A percentile compares a stretch with the other conserved stretches of the same genome.
phyloP scores from a whole-genome alignment of 2,888 invertebrate species.

The Macaria liturata region DNA sequence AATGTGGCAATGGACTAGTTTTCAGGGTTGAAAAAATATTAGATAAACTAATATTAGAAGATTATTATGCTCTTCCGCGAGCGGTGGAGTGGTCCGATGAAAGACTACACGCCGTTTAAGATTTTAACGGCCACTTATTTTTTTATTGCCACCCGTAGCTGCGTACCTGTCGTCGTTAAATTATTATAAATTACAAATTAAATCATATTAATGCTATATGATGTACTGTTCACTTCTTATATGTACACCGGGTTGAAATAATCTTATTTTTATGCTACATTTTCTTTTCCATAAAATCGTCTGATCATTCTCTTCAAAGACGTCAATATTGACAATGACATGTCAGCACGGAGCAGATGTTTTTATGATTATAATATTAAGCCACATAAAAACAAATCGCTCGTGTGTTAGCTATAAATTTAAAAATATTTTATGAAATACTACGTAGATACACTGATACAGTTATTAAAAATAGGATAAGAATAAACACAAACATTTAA shows the following conservation, averaged over 20 bases:
- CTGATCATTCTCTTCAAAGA: too few relatives aligned
- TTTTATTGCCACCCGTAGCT: slow-evolving; percentile 7
- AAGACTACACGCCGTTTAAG: slow-evolving; percentile 21
- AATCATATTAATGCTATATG: background rate
- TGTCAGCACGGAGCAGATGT: slow-evolving; percentile 12
- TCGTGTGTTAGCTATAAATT: background rate
- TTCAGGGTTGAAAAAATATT: slow-evolving; percentile 16
- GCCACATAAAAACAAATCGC: too few relatives aligned
- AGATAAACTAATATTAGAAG: slow-evolving; percentile 9
- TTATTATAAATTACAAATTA: slow-evolving; percentile 16
- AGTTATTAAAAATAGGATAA: too few relatives aligned
- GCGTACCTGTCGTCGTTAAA: slow-evolving; percentile 15
- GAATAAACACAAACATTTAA: too few relatives aligned
- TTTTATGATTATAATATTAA: too few relatives aligned
- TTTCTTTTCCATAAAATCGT: too few relatives aligned
- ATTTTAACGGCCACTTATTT: slow-evolving; percentile 18
- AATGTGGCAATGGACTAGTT: slow-evolving; percentile 20
- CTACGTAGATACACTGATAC: too few relatives aligned
- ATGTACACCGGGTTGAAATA: too few relatives aligned
- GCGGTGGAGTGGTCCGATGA: slow-evolving; percentile 10
- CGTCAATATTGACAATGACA: slow-evolving; percentile 20
- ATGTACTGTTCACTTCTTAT: too few relatives aligned
- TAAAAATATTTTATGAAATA: too few relatives aligned
- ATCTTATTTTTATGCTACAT: too few relatives aligned
- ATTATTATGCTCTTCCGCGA: slow-evolving; percentile 14